phyloP scores from a whole-genome alignment of 1,140 invertebrate species.

The Calosoma granatense region DNA sequence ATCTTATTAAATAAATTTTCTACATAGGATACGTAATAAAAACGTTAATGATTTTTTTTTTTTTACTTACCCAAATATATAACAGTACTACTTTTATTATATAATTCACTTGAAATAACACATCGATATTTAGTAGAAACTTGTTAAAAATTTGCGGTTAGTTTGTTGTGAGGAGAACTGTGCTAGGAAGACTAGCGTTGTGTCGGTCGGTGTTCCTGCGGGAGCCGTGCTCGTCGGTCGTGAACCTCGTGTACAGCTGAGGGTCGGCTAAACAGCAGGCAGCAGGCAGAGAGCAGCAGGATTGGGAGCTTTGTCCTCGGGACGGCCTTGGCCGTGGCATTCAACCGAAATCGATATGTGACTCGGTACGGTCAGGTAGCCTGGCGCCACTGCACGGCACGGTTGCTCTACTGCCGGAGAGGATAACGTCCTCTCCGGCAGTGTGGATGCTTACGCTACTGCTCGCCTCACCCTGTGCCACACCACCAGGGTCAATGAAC shows the following conservation, averaged over 20 bases:
- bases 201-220: neutral
- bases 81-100: too few species aligned
- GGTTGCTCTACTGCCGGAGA: conserved; percentile 17
- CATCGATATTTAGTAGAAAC: neutral
- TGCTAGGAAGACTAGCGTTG: too few species aligned
- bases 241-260: neutral
- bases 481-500: neutral
- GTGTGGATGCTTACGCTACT: neutral
- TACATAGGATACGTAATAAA: too few species aligned
- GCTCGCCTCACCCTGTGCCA: neutral
- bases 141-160: neutral
- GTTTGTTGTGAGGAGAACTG: too few species aligned
- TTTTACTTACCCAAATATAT: too few species aligned
- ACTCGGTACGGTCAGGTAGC: conserved; percentile 17
- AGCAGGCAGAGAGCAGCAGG: too few species aligned
- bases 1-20: too few species aligned
- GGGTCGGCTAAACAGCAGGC: conserved; percentile 10
- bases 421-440: conserved; percentile 5
- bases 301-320: too few species aligned
- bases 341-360: too few species aligned
- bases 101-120: too few species aligned
- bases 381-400: conserved; percentile 14
- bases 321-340: conserved; percentile 22
- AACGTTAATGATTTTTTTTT: too few species aligned
- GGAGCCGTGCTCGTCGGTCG: neutral